Conservation (phyloP, 2,113 vertebrate genomes). For the Hyaena hyaena region DNA sequence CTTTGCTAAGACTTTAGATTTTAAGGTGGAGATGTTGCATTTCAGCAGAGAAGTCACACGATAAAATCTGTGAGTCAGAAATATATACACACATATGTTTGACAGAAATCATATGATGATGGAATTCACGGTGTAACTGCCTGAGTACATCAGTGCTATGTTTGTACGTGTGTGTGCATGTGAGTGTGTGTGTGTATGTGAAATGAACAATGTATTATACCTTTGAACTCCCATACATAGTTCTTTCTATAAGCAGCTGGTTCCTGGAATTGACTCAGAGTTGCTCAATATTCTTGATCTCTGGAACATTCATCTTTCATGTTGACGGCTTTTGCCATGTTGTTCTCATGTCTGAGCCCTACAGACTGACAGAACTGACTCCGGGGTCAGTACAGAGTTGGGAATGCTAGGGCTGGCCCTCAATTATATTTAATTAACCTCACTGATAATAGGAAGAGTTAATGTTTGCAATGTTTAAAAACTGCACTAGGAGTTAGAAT, state of each 20-base stretch:
- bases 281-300: slow-evolving; percentile 71
- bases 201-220: slow-evolving; percentile 45
- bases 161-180: neutral
- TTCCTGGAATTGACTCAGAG: slow-evolving; percentile 56
- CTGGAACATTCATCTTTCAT: slow-evolving; percentile 63
- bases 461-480: slow-evolving; percentile 74
- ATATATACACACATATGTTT: neutral
- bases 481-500: slow-evolving; percentile 42
- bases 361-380: slow-evolving; percentile 44
- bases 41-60: slow-evolving; percentile 23
- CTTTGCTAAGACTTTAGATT: slow-evolving; percentile 36
- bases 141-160: neutral
- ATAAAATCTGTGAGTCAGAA: slow-evolving; percentile 52
- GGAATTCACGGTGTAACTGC: slow-evolving; percentile 28
- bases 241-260: slow-evolving; percentile 54
- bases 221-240: slow-evolving; percentile 35
- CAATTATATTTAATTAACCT: slow-evolving; percentile 70
- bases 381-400: slow-evolving; percentile 56
- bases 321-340: slow-evolving; percentile 37
- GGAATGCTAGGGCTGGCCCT: slow-evolving; percentile 48
- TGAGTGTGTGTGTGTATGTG: neutral
- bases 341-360: slow-evolving; percentile 43
- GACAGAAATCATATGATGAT: slow-evolving; percentile 49
- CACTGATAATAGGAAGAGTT: slow-evolving; percentile 36
- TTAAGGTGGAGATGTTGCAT: neutral